Evolutionary conservation across 2,113 vertebrate genomes (phyloP), one percentile per base, ranked within the genome.

Genomic region (Neotoma lepida): DNA sequence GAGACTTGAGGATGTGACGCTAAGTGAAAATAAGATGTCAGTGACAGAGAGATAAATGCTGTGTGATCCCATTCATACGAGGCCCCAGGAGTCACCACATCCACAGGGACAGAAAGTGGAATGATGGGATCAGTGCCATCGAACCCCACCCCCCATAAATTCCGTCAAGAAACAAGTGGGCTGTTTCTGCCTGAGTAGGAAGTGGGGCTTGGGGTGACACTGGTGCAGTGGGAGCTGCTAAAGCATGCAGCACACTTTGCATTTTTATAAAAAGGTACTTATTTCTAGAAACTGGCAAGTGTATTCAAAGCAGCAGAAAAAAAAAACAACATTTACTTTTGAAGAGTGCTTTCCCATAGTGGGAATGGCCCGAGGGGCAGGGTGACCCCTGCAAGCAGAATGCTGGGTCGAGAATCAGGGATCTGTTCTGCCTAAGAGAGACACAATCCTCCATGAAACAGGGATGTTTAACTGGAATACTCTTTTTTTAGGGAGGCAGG

Each of bases 251-350:
- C 14, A 3, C 4, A 49, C 49, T 97, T 96, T 94, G 96, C 94
- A 96, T 95, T 87, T 87, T 51, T 86, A 9, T 12, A 58, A 30
- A 88, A 95, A 87, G 74, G 68, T 84, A 35, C 80, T 89, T 94
- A 95, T 93, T 95, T 96, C 95, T 95, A 95, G 94, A 96, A 93
- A 95, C 81, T 85, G 74, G 73, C n/a, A 58, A 71, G 85, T n/a
- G 7, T 61, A 87, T 91, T 91, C 92, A 94, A 96, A 91, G 54
- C 35, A 90, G 78, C 15, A 63, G 85, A 0, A 85, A 89, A 92
- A 84, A 66, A 1, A 68, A 64, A 64, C 18, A 63, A 26, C 3
- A 70, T 18, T 49, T 94, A 90, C 77, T 91, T 96, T 68, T 95
- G 78, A 96, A 93, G 92, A 87, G 74, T 26, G 56, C 33, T 66